These are phyloP conservation scores for Microcebus tavaratra DNA, from an alignment of 2,113 vertebrate genomes.

Conservation along the genomic window DNA sequence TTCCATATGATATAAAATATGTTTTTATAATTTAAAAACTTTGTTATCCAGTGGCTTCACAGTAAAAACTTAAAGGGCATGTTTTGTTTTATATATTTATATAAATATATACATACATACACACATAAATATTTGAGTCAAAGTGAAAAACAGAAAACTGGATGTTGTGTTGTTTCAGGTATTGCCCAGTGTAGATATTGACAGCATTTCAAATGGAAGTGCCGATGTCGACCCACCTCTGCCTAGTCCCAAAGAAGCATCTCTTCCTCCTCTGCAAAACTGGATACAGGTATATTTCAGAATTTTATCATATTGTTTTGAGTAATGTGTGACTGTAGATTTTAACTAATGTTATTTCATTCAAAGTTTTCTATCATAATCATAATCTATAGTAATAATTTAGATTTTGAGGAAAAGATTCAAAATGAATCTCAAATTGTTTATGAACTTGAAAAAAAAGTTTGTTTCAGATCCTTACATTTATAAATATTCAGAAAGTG, in stretches of 20 bases:
- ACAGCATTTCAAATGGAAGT: constrained; percentile 82
- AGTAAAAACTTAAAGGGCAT: background rate
- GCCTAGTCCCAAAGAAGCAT: constrained; percentile 37
- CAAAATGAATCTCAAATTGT: constrained; percentile 15
- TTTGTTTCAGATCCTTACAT: constrained; percentile 8
- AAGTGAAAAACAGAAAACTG: background rate
- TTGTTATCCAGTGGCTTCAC: background rate
- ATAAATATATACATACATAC: background rate
- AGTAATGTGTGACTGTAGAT: background rate
- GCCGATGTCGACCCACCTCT: background rate
- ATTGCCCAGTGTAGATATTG: constrained; percentile 89
- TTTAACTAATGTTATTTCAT: background rate
- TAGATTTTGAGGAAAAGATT: constrained; percentile 12
- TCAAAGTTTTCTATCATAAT: background rate
- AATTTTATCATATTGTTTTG: background rate
- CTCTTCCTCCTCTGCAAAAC: constrained; percentile 60
- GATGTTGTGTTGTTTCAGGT: constrained; percentile 80
- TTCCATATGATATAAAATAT: background rate
- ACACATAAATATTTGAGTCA: background rate
- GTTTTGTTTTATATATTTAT: background rate
- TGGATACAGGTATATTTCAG: constrained; percentile 84
- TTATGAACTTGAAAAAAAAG: constrained; percentile 18
- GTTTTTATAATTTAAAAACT: background rate
- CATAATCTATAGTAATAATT: constrained; percentile 17
- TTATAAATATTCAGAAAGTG: constrained; percentile 31